Percentiles rank a stretch among this genome's conserved stretches.
Evolutionary conservation across 1,140 invertebrate genomes (phyloP).

Genomic region (Aethina tumida): DNA sequence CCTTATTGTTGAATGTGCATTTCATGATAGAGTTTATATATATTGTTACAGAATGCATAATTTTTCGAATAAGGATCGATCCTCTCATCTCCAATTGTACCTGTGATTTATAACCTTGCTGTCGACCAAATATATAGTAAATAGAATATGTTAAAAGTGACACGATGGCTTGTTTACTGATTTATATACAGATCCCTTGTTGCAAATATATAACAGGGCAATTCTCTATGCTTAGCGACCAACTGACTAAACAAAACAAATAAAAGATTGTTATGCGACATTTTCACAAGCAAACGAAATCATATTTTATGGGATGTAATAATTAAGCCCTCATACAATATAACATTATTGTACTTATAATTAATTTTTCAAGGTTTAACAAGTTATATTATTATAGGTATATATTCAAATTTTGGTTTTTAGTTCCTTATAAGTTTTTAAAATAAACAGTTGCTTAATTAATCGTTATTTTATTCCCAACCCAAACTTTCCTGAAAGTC

Average conservation of each 20-base stretch:
- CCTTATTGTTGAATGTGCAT: conserved; percentile 4
- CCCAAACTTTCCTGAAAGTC: too few species aligned
- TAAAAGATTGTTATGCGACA: too few species aligned
- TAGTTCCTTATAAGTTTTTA: conserved; percentile 32
- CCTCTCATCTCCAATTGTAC: conserved; percentile 13
- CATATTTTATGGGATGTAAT: too few species aligned
- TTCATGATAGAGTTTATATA: conserved; percentile 4
- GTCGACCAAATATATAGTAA: conserved; percentile 24
- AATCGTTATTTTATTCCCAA: conserved; percentile 7
- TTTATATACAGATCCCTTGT: conserved; percentile 8
- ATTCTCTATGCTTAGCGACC: conserved; percentile 36
- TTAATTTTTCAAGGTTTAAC: conserved; percentile 9
- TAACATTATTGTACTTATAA: too few species aligned
- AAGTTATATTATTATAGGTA: conserved; percentile 14
- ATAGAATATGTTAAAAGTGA: conserved; percentile 10
- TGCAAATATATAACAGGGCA: conserved; percentile 30
- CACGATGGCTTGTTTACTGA: too few species aligned
- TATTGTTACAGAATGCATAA: too few species aligned
- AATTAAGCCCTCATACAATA: too few species aligned
- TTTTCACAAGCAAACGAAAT: too few species aligned
- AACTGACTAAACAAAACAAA: too few species aligned
- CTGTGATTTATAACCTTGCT: conserved; percentile 32
- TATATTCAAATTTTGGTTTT: conserved; percentile 24
- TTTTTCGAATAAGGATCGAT: neutral
- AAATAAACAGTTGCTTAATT: conserved; percentile 22